Conservation (phyloP, 2,888 invertebrate species). For the Andrena fulva region DNA sequence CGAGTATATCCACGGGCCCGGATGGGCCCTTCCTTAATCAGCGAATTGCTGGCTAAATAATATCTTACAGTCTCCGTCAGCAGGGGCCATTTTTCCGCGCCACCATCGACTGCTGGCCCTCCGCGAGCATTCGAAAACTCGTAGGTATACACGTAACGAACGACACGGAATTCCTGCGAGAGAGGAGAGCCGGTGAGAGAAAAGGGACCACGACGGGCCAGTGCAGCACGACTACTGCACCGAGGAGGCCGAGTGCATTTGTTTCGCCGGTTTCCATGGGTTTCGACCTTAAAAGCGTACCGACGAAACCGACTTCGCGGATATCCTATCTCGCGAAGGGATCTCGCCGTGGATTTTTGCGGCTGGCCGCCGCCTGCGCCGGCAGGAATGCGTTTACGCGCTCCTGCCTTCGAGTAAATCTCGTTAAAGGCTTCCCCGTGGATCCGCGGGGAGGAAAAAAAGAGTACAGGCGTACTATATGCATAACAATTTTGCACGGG, state of each 20-base stretch:
- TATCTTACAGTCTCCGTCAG: neutral
- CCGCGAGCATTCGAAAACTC: neutral
- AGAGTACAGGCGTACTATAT: constrained; percentile 42
- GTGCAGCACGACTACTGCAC: constrained; percentile 27
- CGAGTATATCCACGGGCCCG: neutral
- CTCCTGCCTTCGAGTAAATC: constrained; percentile 65
- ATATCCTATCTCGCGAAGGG: constrained; percentile 80
- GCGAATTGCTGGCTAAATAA: neutral
- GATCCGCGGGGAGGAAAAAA: neutral
- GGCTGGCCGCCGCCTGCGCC: constrained; percentile 55
- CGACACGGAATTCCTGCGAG: neutral
- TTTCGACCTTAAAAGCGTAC: constrained; percentile 78
- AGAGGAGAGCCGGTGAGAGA: neutral
- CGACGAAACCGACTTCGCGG: constrained; percentile 76
- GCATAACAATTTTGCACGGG: constrained; percentile 63
- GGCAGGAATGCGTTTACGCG: constrained; percentile 69
- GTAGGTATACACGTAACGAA: neutral
- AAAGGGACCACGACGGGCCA: constrained; percentile 24
- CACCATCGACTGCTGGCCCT: neutral
- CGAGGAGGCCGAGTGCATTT: constrained; percentile 56
- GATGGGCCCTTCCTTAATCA: neutral
- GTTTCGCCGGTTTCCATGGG: constrained; percentile 66
- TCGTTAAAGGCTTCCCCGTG: constrained; percentile 64
- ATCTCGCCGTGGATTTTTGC: constrained; percentile 73
- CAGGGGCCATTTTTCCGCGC: neutral